A percentile compares a stretch with the other conserved stretches of the same genome.
Conservation (phyloP, 1,140 invertebrate species). For the Spodoptera frugiperda region DNA sequence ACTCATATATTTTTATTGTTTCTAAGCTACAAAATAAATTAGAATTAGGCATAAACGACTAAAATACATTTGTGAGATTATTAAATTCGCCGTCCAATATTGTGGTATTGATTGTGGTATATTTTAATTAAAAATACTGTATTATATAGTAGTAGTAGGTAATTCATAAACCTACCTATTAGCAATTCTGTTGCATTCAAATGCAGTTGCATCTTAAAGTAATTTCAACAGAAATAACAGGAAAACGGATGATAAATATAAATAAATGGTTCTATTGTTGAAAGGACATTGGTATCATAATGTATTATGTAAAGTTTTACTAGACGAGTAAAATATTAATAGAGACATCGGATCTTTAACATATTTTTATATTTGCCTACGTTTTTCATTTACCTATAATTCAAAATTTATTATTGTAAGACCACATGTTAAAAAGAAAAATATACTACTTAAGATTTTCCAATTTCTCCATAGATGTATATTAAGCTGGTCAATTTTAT, state of each 20-base stretch:
- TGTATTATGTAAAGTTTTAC: no score
- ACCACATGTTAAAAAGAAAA: no score
- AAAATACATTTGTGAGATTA: background rate
- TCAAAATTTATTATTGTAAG: no score
- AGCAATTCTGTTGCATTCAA: background rate
- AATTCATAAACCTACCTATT: background rate
- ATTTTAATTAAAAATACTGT: conserved; percentile 1
- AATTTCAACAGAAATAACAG: conserved; percentile 20
- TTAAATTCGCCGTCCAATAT: background rate
- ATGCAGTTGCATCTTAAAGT: no score
- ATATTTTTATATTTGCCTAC: no score
- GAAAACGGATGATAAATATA: conserved; percentile 6
- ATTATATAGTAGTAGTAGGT: background rate
- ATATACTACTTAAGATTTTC: no score
- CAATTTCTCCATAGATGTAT: no score
- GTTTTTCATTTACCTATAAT: no score
- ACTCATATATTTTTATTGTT: background rate
- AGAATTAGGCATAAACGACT: background rate
- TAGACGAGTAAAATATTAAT: no score
- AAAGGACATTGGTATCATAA: no score
- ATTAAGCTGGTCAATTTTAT: no score
- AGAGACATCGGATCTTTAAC: no score
- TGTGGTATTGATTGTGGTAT: background rate
- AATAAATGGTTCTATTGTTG: background rate
- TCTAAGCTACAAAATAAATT: background rate